Evolutionary conservation across 1,140 invertebrate genomes (phyloP).

Genomic region (Eumeta japonica): DNA sequence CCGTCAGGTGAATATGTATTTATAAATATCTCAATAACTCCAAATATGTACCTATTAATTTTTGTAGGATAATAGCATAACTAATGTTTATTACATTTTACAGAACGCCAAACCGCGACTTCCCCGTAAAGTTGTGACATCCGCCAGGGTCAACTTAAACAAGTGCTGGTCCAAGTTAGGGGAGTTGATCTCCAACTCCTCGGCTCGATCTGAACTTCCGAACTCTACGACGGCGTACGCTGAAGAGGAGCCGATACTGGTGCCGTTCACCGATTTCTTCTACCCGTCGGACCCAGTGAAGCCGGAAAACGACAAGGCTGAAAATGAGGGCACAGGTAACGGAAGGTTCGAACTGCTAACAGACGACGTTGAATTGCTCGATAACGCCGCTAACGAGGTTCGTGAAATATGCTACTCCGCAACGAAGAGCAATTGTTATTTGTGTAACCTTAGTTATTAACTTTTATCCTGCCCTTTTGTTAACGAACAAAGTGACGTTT

Average conservation of each 20-base stretch:
- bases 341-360: conserved; percentile 40
- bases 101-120: conserved; percentile 55
- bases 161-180: conserved; percentile 61
- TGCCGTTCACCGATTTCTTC: conserved; percentile 43
- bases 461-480: conserved; percentile 11
- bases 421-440: conserved; percentile 31
- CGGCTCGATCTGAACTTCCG: conserved; percentile 45
- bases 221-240: conserved; percentile 44
- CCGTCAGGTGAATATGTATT: conserved; percentile 33
- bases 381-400: conserved; percentile 59
- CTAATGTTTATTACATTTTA: conserved; percentile 14
- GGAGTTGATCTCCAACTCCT: conserved; percentile 48
- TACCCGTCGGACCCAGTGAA: conserved; percentile 44
- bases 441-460: conserved; percentile 51
- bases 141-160: conserved; percentile 59
- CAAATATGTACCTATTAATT: not conserved
- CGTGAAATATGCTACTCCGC: conserved; percentile 51
- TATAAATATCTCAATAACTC: not conserved
- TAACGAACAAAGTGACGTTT: no score
- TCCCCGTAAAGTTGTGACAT: conserved; percentile 50
- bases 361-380: conserved; percentile 46
- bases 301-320: conserved; percentile 41
- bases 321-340: conserved; percentile 42
- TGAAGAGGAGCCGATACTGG: conserved; percentile 31
- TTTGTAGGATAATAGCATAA: not conserved